Evolutionary conservation across 1,140 invertebrate species (phyloP).

Genomic region (Sycobia sp.): DNA sequence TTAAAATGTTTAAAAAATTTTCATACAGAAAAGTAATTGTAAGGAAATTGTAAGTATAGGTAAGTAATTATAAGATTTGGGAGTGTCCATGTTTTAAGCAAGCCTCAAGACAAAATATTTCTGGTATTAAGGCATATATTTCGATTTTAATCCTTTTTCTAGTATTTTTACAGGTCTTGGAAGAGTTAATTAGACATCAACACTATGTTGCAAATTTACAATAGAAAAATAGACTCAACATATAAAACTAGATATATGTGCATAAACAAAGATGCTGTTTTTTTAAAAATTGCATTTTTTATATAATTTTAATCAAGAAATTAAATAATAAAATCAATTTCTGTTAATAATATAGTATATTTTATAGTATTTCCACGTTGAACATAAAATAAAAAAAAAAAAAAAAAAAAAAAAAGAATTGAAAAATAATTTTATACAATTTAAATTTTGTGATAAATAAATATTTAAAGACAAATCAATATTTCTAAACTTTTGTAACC

Average conservation of each 20-base stretch:
- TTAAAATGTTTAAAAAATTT: not conserved
- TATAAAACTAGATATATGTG: conserved; percentile 6
- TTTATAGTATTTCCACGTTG: not conserved
- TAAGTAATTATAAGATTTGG: conserved; percentile 1
- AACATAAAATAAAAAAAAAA: not conserved
- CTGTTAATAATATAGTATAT: not conserved
- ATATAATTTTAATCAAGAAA: conserved; percentile 19
- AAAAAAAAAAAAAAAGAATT: too few relatives aligned
- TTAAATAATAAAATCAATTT: not conserved
- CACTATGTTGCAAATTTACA: conserved; percentile 3
- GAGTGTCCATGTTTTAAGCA: conserved; percentile 20
- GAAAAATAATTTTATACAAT: too few relatives aligned
- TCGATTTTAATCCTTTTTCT: conserved; percentile 19
- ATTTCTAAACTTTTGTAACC: conserved; percentile 1
- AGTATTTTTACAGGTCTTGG: conserved; percentile 40
- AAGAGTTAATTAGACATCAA: conserved; percentile 34
- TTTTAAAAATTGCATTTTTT: conserved; percentile 12
- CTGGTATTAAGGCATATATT: conserved; percentile 36
- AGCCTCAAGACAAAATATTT: conserved; percentile 21
- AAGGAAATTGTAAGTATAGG: not conserved
- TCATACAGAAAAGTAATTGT: not conserved
- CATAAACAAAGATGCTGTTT: not conserved
- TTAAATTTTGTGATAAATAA: conserved; percentile 14
- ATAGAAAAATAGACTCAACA: conserved; percentile 1
- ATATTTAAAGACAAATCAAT: not conserved